Evolutionary conservation across 2,888 invertebrate genomes (phyloP), one percentile per base, ranked within the genome.

Genomic region (Leptinotarsa juncta): DNA sequence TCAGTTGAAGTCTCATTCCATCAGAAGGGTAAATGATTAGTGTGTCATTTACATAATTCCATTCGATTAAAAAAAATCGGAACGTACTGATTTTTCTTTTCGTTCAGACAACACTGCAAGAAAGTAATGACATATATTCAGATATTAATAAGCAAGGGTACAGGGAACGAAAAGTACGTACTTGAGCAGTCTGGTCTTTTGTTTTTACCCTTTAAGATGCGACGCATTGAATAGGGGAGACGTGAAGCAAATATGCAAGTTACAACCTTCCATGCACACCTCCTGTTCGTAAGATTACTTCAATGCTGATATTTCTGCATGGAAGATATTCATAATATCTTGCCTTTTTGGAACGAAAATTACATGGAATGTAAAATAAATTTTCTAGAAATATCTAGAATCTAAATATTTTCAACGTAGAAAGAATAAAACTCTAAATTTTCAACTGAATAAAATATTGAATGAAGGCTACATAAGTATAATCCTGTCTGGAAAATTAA

Each of bases 121-220:
- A 79, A 78, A 81, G 78, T 77, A 80, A 80, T 77, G 79, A 72
- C 76, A 81, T 78, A 79, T 78, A 77, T 82, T 82, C 78, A 82
- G 78, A 83, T 80, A 83, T 83, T 83, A 83, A 83, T 83, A 83
- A 83, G 82, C 78, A 78, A 80, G 81, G 81, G 76, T 76, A 76
- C 71, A 75, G 76, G 73, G 79, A 75, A 77, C 49, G 53, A 72
- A 77, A 70, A 79, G 80, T 74, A 79, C 72, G 79, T 80, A 81
- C 83, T 84, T 83, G 83, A 84, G 83, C 81, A 83, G 83, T 84
- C 84, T 84, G 82, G 83, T 70, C 82, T 80, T 84, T 84, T 84
- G 84, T 84, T 79, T 84, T 78, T 73, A 76, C 84, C 83, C 83
- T 83, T 80, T 83, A 83, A 84, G 83, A 83, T 82, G 77, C 73